Evolutionary conservation across 2,888 invertebrate genomes (phyloP).

Genomic region (Salpingus planirostris): DNA sequence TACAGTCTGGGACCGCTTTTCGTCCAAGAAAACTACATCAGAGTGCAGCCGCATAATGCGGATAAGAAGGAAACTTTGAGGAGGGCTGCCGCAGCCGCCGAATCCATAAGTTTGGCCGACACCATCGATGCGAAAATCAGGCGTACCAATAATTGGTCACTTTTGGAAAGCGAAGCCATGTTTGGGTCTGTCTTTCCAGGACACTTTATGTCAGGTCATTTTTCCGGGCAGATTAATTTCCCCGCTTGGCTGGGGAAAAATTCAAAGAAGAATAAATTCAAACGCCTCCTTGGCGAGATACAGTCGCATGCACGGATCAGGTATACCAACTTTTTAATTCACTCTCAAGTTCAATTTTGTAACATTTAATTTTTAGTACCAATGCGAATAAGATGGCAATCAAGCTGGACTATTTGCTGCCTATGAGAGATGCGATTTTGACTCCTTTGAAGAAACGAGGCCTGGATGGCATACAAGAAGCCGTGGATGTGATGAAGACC

Average conservation of each 20-base stretch:
- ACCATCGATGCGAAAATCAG: conserved; percentile 76
- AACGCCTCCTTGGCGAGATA: conserved; percentile 73
- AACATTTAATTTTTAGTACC: conserved; percentile 55
- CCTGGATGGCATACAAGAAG: conserved; percentile 59
- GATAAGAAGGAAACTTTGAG: conserved; percentile 30
- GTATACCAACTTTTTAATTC: too few species aligned
- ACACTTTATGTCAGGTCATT: conserved; percentile 68
- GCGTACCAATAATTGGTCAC: conserved; percentile 71
- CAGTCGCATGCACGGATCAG: conserved; percentile 76
- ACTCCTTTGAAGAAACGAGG: conserved; percentile 65
- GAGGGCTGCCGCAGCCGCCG: conserved; percentile 70
- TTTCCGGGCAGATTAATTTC: conserved; percentile 76
- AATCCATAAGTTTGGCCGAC: conserved; percentile 81
- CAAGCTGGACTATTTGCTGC: conserved; percentile 79
- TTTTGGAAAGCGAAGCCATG: conserved; percentile 79
- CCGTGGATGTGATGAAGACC: conserved; percentile 65
- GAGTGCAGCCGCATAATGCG: conserved; percentile 58
- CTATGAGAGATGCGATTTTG: conserved; percentile 65
- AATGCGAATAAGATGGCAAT: conserved; percentile 75
- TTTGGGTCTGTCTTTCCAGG: conserved; percentile 90
- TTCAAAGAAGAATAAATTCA: conserved; percentile 73
- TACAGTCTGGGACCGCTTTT: conserved; percentile 94
- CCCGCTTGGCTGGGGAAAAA: conserved; percentile 96
- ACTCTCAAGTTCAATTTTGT: too few species aligned
- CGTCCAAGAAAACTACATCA: conserved; percentile 94